These are phyloP conservation scores for Thumatha senex DNA, from an alignment of 2,888 invertebrate genomes.

Conservation along the genomic window DNA sequence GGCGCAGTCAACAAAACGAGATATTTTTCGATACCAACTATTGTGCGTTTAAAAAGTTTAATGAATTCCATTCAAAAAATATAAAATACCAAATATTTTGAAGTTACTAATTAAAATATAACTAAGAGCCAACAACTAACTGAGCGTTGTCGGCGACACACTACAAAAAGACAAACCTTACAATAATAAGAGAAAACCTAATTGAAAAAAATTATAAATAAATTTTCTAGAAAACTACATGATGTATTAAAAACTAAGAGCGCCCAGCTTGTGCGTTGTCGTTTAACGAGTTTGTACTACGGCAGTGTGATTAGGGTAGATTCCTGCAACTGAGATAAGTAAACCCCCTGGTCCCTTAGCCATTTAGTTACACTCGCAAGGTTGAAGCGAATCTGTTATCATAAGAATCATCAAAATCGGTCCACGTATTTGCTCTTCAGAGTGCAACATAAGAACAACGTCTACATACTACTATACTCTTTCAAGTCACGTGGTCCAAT, in stretches of 20 bases:
- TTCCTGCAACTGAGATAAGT: too few species aligned
- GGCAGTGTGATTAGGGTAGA: too few species aligned
- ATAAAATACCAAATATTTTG: slow-evolving; percentile 1
- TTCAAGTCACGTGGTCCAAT: too few species aligned
- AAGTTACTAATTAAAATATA: slow-evolving; percentile 11
- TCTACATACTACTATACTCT: too few species aligned
- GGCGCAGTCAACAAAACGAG: neutral
- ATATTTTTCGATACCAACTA: too few species aligned
- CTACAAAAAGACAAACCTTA: slow-evolving; percentile 13
- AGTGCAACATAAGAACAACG: too few species aligned
- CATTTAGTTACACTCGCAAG: too few species aligned
- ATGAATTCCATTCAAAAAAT: slow-evolving; percentile 8
- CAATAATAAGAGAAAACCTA: slow-evolving; percentile 16
- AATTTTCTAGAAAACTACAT: slow-evolving; percentile 22
- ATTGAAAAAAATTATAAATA: slow-evolving; percentile 28
- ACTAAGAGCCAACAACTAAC: slow-evolving; percentile 15
- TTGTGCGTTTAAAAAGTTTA: neutral
- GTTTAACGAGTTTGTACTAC: neutral
- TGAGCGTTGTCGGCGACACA: slow-evolving; percentile 11
- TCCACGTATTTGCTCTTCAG: too few species aligned
- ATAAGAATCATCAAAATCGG: too few species aligned
- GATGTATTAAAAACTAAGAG: slow-evolving; percentile 11
- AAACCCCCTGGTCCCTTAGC: too few species aligned
- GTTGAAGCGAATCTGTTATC: too few species aligned
- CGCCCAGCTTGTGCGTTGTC: neutral